Conservation (phyloP, 2,888 invertebrate species). For the Pyralis farinalis region DNA sequence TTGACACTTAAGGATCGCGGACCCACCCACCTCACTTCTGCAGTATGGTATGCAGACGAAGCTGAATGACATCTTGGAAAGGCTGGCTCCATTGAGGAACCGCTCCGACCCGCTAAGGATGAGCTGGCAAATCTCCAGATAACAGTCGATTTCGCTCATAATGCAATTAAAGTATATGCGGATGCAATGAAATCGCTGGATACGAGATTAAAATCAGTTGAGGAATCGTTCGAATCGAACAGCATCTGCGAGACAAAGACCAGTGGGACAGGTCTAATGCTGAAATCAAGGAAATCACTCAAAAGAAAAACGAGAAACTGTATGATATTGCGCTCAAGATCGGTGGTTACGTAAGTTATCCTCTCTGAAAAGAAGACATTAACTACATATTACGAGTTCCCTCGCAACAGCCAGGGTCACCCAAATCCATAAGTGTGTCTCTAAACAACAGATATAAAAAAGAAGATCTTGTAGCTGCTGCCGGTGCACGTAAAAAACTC, state of each 20-base stretch:
- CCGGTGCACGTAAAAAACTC: neutral
- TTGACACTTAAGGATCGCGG: too few relatives aligned
- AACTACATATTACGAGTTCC: conserved; percentile 16
- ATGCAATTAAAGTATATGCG: too few relatives aligned
- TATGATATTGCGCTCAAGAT: neutral
- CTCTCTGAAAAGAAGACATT: neutral
- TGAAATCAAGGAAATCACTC: neutral
- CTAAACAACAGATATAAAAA: neutral
- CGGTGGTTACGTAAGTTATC: neutral
- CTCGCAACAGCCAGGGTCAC: neutral
- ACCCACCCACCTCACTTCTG: too few relatives aligned
- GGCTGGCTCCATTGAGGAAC: too few relatives aligned
- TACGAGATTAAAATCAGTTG: too few relatives aligned
- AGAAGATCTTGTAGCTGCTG: conserved; percentile 8
- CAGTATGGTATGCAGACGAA: too few relatives aligned
- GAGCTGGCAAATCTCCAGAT: too few relatives aligned
- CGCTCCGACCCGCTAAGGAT: too few relatives aligned
- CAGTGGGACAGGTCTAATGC: neutral
- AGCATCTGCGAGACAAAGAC: neutral
- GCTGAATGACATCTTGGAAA: too few relatives aligned
- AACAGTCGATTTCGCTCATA: too few relatives aligned
- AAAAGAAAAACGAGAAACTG: neutral
- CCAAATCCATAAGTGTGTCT: neutral
- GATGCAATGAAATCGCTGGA: too few relatives aligned
- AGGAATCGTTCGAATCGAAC: neutral